Evolutionary conservation across 2,113 vertebrate species (phyloP).

Genomic region (Irena cyanogastra): DNA sequence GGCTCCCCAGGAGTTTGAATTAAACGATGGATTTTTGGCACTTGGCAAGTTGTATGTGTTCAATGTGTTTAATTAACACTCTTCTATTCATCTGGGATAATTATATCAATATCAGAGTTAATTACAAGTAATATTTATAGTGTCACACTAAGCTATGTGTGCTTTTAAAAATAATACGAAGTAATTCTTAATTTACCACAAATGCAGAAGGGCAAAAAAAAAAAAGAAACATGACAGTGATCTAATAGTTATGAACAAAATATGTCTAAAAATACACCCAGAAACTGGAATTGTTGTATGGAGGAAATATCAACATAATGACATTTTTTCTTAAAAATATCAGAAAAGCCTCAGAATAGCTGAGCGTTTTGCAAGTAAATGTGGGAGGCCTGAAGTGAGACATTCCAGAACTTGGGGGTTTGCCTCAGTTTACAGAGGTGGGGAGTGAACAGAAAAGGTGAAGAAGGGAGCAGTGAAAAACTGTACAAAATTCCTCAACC

Average conservation of each 20-base stretch:
- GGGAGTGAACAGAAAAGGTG: neutral
- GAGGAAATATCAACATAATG: neutral
- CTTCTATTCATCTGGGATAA: neutral
- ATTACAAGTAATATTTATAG: neutral
- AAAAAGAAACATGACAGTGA: neutral
- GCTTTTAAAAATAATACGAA: neutral
- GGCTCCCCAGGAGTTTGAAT: neutral
- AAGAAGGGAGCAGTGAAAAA: neutral
- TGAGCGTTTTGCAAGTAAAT: neutral
- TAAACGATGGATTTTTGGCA: neutral
- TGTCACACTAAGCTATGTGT: neutral
- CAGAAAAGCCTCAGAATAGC: neutral
- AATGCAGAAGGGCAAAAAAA: neutral
- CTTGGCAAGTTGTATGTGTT: neutral
- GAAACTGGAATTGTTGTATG: neutral
- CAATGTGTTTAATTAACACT: neutral
- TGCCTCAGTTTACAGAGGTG: neutral
- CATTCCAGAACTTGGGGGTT: neutral
- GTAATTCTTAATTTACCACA: neutral
- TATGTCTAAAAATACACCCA: neutral
- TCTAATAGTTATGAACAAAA: neutral
- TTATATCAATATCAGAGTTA: neutral
- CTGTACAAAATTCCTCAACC: neutral
- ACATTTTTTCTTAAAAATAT: constrained; percentile 10
- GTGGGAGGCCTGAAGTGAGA: neutral